Conservation (phyloP, 2,113 vertebrate species). For the Clarias batrachus region DNA sequence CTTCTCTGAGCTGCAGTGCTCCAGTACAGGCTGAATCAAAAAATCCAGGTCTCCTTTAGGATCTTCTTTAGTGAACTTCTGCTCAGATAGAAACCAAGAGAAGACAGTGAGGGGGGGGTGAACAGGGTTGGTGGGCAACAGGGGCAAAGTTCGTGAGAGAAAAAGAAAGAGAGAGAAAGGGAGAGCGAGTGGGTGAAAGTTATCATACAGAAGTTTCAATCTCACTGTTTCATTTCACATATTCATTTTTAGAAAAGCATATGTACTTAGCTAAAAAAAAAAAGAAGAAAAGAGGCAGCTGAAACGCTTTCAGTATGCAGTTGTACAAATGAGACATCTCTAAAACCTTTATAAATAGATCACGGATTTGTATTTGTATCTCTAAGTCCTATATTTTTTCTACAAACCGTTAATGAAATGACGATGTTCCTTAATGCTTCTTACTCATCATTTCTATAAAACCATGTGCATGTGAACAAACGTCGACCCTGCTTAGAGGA, state of each 20-base stretch:
- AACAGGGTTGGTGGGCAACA: neutral
- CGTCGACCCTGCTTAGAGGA: neutral
- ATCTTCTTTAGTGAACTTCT: constrained; percentile 87
- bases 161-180: constrained; percentile 32
- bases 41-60: constrained; percentile 82
- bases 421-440: neutral
- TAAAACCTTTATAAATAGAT: neutral
- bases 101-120: neutral
- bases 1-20: constrained; percentile 93
- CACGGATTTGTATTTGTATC: neutral
- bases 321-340: neutral
- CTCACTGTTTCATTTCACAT: neutral
- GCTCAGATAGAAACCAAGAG: constrained; percentile 20
- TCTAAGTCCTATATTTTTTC: neutral
- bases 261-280: neutral
- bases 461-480: neutral
- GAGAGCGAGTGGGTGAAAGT: neutral
- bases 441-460: neutral
- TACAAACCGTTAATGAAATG: neutral
- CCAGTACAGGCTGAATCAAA: constrained; percentile 87
- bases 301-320: neutral
- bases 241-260: neutral
- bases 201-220: neutral
- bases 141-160: constrained; percentile 18
- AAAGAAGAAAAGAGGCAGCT: neutral